Conservation (phyloP, 2,113 vertebrate genomes). For the Uria lomvia region DNA sequence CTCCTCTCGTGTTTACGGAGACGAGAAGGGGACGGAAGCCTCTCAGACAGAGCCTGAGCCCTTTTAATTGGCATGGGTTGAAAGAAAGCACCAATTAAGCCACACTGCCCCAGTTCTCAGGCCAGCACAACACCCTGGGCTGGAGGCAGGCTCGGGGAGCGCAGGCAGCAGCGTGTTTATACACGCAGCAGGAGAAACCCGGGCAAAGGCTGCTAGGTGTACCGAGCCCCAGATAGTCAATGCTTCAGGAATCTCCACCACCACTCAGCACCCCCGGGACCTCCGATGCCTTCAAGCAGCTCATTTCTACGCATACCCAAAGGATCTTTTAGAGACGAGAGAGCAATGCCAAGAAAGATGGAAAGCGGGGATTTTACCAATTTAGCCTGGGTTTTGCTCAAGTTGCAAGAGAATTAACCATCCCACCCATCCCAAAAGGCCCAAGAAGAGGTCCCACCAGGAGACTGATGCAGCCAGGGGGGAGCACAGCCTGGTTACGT, state of each 20-base stretch:
- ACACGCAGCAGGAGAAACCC: background rate
- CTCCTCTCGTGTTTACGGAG: background rate
- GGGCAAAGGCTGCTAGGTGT: background rate
- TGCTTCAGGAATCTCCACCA: background rate
- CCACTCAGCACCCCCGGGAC: background rate
- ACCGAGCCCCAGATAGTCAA: background rate
- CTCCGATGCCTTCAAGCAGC: background rate
- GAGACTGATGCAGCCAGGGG: background rate
- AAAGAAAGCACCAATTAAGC: constrained; percentile 31
- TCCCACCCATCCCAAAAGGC: background rate
- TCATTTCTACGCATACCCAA: rapidly evolving
- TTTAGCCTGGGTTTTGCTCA: background rate
- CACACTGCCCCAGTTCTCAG: constrained; percentile 44
- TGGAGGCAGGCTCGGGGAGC: background rate
- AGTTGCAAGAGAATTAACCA: background rate
- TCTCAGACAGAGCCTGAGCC: constrained; percentile 30
- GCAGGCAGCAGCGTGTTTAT: background rate
- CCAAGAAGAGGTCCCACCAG: background rate
- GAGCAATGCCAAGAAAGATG: rapidly evolving
- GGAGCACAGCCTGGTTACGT: rapidly evolving
- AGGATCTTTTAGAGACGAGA: background rate
- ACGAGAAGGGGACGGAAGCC: background rate
- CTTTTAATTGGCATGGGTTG: constrained; percentile 40
- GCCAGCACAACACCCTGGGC: background rate
- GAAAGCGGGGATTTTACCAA: rapidly evolving